Percentiles rank a stretch among this genome's conserved stretches.
Conservation (phyloP, 2,888 invertebrate species). For the Pachycephus smyrnensis region DNA sequence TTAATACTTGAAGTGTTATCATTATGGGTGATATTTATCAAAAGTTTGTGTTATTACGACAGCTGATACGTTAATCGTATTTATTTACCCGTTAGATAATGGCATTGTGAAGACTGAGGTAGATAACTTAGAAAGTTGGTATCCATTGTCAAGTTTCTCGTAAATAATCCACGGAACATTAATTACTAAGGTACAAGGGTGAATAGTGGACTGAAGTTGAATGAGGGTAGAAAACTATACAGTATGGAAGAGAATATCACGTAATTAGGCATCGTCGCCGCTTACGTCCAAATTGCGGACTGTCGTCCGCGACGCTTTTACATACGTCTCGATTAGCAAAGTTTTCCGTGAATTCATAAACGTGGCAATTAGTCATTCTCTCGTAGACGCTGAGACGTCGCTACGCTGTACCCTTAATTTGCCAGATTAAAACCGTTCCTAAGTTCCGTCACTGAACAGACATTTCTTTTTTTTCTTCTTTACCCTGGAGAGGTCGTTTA, state of each 20-base stretch:
- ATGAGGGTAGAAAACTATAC: not conserved
- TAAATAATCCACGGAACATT: not conserved
- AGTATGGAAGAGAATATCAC: not conserved
- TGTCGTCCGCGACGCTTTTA: not conserved
- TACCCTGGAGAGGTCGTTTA: not conserved
- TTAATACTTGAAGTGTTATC: not conserved
- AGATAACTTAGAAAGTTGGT: not conserved
- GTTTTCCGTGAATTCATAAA: not conserved
- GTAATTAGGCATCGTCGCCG: not conserved
- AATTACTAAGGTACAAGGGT: not conserved
- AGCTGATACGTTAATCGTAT: not conserved
- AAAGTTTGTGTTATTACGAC: not conserved
- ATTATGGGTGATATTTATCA: not conserved
- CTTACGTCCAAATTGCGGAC: not conserved
- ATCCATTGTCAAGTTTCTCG: not conserved
- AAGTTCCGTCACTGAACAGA: not conserved
- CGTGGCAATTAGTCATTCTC: not conserved
- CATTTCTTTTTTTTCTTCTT: not conserved
- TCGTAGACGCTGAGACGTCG: not conserved
- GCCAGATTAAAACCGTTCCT: not conserved
- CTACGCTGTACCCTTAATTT: not conserved
- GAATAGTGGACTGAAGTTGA: not conserved
- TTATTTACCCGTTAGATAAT: not conserved
- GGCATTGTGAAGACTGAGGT: not conserved
- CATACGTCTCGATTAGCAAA: not conserved